A percentile compares a stretch with the other conserved stretches of the same genome.
Evolutionary conservation across 2,797 vertebrate genomes (phyloP).

Genomic region (Lepidocolaptes lacrymiger): DNA sequence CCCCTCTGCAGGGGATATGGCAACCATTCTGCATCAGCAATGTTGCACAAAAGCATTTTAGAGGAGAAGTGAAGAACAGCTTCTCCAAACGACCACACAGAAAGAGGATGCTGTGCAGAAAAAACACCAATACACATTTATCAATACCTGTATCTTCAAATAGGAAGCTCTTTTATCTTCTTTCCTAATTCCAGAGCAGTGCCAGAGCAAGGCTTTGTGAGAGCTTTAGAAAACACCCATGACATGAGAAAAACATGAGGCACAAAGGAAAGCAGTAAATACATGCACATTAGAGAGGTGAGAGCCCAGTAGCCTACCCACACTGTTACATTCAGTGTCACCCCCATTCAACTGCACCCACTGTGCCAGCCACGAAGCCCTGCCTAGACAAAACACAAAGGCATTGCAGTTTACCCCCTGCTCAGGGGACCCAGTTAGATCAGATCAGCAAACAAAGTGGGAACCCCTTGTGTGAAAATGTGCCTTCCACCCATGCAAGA

Average conservation of each 20-base stretch:
- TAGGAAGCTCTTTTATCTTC: neutral
- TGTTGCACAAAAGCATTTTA: neutral
- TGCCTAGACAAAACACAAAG: neutral
- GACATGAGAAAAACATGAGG: neutral
- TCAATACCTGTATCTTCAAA: neutral
- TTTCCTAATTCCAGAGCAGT: neutral
- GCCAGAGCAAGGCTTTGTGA: neutral
- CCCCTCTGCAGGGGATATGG: neutral
- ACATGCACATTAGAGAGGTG: neutral
- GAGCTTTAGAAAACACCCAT: neutral
- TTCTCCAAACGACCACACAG: neutral
- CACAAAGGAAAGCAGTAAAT: neutral
- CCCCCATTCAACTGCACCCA: neutral
- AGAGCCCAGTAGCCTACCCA: neutral
- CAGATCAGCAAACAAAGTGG: neutral
- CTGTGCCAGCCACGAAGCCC: neutral
- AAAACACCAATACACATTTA: neutral
- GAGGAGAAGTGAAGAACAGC: conserved; percentile 2
- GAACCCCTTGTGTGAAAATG: neutral
- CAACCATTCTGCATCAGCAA: neutral
- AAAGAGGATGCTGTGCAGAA: neutral
- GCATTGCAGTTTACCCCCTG: neutral
- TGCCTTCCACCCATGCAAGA: neutral
- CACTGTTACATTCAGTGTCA: neutral
- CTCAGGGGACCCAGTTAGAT: neutral